Evolutionary conservation across 2,888 invertebrate genomes (phyloP), one percentile per base, ranked within the genome.

Genomic region (Dynastes tityus): DNA sequence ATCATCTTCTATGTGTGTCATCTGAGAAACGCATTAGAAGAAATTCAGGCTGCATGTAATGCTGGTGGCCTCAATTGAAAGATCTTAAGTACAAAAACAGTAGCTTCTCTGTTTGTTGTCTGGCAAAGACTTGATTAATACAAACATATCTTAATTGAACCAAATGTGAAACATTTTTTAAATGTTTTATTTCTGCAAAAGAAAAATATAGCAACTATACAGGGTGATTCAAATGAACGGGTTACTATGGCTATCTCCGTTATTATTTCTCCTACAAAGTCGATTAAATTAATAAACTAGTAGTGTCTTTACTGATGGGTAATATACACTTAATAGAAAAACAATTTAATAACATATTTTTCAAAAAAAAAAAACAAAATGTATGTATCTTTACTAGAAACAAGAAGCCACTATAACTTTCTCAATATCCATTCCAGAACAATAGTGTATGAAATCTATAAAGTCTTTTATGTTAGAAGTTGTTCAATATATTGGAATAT

Each of bases 1-100:
- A 73, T 73, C 73, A 73, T 73, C 22, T 45, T 73, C 27, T 32
- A 73, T 40, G 40, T 37, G 22, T 73, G 73, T 61, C 73, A 73
- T 58, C 11, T 73, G 61, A 73, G 45, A 73, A 58, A 61, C 40
- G 13, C 61, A 73, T 73, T 58, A 16, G 32, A 16, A 16, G 45
- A 37, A 9, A 61, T 45, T 45, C 22, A 22, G 61, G 11, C 45
- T 68, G 2, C 16, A 13, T 40, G 73, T 45, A 73, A 6, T 22
- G 45, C 32, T 73, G 58, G 71, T 73, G 71, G 37, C 58, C 71
- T 73, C 37, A 58, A 73, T 73, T 58, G 22, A n/a, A 22, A 11
- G 22, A 55, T 55, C 32, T 55, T 16, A 55, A n/a, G 1, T n/a
- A 55, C 55, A 55, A 55, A n/a, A 16, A 55, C n/a, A 55, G 13